Percentiles rank a stretch among this genome's conserved stretches.
These are phyloP conservation scores for Hippasteria phrygiana DNA, from an alignment of 53 echinoderm and acorn worm genomes.

Conservation along the genomic window DNA sequence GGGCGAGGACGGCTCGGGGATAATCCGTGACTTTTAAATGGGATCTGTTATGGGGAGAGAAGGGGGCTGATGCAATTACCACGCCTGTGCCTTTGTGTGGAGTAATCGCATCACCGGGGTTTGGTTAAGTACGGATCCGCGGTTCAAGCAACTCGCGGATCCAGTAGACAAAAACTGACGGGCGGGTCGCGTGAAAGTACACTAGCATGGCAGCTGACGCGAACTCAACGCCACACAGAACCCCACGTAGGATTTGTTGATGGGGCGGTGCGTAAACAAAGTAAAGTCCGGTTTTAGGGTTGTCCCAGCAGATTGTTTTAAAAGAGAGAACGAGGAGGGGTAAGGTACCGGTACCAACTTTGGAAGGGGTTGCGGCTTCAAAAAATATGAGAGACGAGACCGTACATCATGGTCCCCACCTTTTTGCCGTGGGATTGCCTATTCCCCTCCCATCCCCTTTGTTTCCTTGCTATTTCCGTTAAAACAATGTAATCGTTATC, in stretches of 20 bases:
- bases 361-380: no score
- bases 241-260: background rate
- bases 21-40: conserved; percentile 30
- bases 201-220: background rate
- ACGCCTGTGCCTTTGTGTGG: background rate
- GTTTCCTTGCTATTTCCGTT: no score
- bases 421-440: no score
- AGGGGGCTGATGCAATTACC: conserved; percentile 26
- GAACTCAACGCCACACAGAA: background rate
- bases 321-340: no score
- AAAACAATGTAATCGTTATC: no score
- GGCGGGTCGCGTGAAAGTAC: background rate
- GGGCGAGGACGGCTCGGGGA: background rate
- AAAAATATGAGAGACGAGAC: no score
- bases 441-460: no score
- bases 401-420: no score
- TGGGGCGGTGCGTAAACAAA: no score
- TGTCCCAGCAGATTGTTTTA: no score
- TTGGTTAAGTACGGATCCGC: conserved; percentile 20
- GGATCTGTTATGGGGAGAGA: background rate
- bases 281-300: background rate
- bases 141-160: background rate
- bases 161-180: background rate
- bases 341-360: no score
- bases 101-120: conserved; percentile 21